Evolutionary conservation across 1,140 invertebrate species (phyloP), one percentile per base, ranked within the genome.

Genomic region (Triops longicaudatus): DNA sequence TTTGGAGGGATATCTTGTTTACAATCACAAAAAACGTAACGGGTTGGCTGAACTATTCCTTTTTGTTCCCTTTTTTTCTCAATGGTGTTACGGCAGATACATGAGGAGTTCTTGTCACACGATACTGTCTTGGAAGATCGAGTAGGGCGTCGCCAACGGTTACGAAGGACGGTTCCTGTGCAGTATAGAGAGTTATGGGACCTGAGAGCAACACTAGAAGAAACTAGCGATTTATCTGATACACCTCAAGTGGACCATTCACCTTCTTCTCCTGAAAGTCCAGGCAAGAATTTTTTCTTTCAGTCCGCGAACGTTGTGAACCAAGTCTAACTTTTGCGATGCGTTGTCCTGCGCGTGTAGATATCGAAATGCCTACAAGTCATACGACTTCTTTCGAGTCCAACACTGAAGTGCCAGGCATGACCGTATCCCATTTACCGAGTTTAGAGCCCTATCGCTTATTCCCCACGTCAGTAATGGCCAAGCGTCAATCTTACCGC

Each of bases 131-230:
- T 63, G 50, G 50, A 63, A 63, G 50, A 63, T 63, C 14, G 50
- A 63, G 50, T 63, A 14, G 50, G 50, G 50, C 50, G 50, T 63
- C 50, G 50, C 50, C 50, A 63, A 63, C 50, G 50, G 50, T 22
- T 63, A 63, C 50, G 2, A 6, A 63, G 50, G 17, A 63, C 50
- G 81, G 76, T 83, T 81, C 26, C 83, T 82, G 76, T 82, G 26
- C 85, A 86, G 80, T 87, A 86, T 76, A 80, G 84, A 37, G 84
- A 86, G 73, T 78, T 87, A 71, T 87, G 87, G 87, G 83, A 85
- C 72, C 81, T 87, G 73, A 80, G 87, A 74, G 83, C 87, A n/a
- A 87, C 86, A 4, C 80, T 87, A 73, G 86, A 87, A 80, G 86
- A 87, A 79, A 85, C 86, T 76, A 86, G 86, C 78, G 84, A 85